phyloP scores from a whole-genome alignment of 2,113 vertebrate genomes.

The Corythaeola cristata region DNA sequence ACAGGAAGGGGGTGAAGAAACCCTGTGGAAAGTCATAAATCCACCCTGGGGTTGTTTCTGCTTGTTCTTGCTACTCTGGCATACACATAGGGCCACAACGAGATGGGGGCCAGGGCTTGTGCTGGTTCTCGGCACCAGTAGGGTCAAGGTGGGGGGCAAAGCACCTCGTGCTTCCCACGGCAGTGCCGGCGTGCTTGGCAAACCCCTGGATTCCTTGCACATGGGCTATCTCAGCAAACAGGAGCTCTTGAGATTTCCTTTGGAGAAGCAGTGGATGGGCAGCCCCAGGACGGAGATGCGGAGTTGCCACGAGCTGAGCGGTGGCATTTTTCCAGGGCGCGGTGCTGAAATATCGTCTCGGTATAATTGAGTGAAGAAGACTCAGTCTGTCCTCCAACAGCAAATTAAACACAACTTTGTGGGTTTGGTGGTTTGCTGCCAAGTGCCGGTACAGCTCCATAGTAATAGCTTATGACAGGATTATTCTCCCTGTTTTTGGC shows the following conservation, averaged over 20 bases:
- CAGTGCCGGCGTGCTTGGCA: fast-evolving
- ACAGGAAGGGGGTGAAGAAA: background rate
- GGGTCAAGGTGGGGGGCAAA: background rate
- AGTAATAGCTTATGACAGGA: slow-evolving; percentile 76
- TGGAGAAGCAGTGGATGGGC: background rate
- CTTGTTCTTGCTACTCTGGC: background rate
- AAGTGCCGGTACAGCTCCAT: slow-evolving; percentile 59
- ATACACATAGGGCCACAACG: background rate
- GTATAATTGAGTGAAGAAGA: slow-evolving; percentile 26
- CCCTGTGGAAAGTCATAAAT: background rate
- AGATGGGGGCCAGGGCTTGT: background rate
- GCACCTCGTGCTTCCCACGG: background rate
- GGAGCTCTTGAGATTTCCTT: background rate
- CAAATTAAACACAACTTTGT: slow-evolving; percentile 76
- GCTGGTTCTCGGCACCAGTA: background rate
- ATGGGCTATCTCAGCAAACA: background rate
- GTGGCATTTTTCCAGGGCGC: background rate
- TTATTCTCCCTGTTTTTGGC: slow-evolving; percentile 71
- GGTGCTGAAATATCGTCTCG: background rate
- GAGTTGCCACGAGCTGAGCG: background rate
- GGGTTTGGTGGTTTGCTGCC: slow-evolving; percentile 72
- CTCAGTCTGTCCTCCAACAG: slow-evolving; percentile 45
- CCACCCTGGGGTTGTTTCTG: background rate
- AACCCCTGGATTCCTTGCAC: background rate
- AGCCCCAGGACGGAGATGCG: background rate